Percentiles rank a stretch among this genome's conserved stretches.
Evolutionary conservation across 2,888 invertebrate species (phyloP).

Genomic region (Tigriopus californicus): DNA sequence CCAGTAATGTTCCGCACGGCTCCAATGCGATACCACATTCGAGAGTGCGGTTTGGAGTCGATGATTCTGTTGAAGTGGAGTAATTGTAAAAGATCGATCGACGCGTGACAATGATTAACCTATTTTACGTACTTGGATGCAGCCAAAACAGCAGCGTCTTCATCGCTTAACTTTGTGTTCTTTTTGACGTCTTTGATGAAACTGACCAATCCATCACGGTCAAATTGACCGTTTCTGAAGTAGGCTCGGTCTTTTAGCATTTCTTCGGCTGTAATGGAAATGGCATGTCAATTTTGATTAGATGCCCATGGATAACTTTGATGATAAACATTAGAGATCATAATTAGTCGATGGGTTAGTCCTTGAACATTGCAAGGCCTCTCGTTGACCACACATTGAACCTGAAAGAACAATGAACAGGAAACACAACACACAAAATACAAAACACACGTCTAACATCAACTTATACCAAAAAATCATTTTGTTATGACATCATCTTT

Average conservation of each 20-base stretch:
- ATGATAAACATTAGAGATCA: neutral
- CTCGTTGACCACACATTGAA: too few species aligned
- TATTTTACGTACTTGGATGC: constrained; percentile 31
- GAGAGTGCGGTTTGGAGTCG: constrained; percentile 27
- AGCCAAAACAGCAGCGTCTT: constrained; percentile 36
- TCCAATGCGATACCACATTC: constrained; percentile 39
- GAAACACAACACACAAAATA: too few species aligned
- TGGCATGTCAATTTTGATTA: neutral
- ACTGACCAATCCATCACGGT: constrained; percentile 28
- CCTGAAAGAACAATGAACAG: too few species aligned
- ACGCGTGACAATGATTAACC: neutral
- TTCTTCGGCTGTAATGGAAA: constrained; percentile 24
- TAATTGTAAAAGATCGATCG: neutral
- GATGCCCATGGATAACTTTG: neutral
- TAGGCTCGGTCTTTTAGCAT: constrained; percentile 24
- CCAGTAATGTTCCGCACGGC: constrained; percentile 34
- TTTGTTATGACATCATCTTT: too few species aligned
- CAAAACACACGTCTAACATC: too few species aligned
- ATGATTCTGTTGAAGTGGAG: too few species aligned
- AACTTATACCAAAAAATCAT: too few species aligned
- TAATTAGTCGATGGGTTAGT: too few species aligned
- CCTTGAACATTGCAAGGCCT: too few species aligned
- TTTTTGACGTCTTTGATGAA: constrained; percentile 33
- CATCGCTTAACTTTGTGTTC: constrained; percentile 32
- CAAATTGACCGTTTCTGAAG: constrained; percentile 27